A percentile compares a stretch with the other conserved stretches of the same genome.
phyloP scores from a whole-genome alignment of 2,113 vertebrate species.

The Macquaria australasica region DNA sequence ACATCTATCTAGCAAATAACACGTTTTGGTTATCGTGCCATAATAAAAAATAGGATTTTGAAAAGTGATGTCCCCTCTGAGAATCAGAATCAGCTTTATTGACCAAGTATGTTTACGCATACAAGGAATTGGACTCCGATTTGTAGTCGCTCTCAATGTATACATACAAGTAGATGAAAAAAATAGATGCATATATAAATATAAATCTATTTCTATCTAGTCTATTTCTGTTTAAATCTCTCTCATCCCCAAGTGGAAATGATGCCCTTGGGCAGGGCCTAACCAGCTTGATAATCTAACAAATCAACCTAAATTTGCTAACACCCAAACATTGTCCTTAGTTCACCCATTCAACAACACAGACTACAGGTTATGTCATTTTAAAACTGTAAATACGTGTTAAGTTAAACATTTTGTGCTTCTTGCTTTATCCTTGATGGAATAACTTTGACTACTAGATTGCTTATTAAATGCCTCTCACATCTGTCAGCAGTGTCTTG shows the following conservation, averaged over 20 bases:
- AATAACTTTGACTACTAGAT: slow-evolving; percentile 47
- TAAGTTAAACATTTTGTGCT: slow-evolving; percentile 31
- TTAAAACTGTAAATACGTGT: background rate
- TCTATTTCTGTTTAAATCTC: background rate
- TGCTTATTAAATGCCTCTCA: slow-evolving; percentile 64
- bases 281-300: background rate
- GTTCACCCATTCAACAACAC: background rate
- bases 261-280: background rate
- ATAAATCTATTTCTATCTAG: background rate
- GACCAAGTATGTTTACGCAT: background rate
- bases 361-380: background rate
- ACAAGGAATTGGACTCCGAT: background rate
- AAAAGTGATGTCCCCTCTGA: background rate
- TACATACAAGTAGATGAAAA: background rate
- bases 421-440: slow-evolving; percentile 25
- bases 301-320: background rate
- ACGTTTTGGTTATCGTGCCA: too few species aligned
- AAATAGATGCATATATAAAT: background rate
- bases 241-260: background rate
- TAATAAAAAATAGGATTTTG: background rate
- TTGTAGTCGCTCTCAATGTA: background rate
- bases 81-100: background rate
- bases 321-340: background rate
- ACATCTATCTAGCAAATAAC: background rate
- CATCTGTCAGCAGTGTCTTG: slow-evolving; percentile 62